These are phyloP conservation scores for Chondrilla cf. caribensis DNA, from an alignment of 37 sponge, comb jelly and placozoan genomes.

Conservation along the genomic window DNA sequence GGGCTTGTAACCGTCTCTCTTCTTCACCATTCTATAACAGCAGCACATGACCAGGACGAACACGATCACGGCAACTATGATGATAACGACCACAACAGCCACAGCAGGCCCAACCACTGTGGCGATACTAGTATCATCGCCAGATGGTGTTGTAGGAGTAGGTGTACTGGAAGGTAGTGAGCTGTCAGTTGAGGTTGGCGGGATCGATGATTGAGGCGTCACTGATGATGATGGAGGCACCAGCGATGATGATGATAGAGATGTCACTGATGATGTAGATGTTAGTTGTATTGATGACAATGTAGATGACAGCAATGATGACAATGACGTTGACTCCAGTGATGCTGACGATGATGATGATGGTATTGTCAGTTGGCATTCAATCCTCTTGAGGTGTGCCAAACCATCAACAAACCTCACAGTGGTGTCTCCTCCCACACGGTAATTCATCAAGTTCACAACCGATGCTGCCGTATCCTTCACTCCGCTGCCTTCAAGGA, in stretches of 20 bases:
- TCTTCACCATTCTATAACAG: constrained; percentile 1
- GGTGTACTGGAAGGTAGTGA: background rate
- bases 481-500: background rate
- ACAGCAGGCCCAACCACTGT: constrained; percentile 15
- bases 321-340: background rate
- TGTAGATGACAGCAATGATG: background rate
- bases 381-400: background rate
- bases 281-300: background rate
- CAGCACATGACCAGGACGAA: constrained; percentile 3
- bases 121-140: background rate
- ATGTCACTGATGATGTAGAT: background rate
- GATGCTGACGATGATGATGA: background rate
- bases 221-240: background rate
- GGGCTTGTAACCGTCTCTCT: constrained; percentile 18
- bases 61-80: background rate
- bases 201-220: background rate
- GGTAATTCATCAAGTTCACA: background rate
- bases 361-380: background rate
- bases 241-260: background rate
- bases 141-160: background rate
- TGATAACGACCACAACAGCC: constrained; percentile 12
- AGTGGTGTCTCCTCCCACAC: background rate
- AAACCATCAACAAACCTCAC: background rate
- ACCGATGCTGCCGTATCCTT: background rate
- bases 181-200: background rate